A percentile compares a stretch with the other conserved stretches of the same genome.
Evolutionary conservation across 2,888 invertebrate genomes (phyloP).

Genomic region (Athalia circularis): DNA sequence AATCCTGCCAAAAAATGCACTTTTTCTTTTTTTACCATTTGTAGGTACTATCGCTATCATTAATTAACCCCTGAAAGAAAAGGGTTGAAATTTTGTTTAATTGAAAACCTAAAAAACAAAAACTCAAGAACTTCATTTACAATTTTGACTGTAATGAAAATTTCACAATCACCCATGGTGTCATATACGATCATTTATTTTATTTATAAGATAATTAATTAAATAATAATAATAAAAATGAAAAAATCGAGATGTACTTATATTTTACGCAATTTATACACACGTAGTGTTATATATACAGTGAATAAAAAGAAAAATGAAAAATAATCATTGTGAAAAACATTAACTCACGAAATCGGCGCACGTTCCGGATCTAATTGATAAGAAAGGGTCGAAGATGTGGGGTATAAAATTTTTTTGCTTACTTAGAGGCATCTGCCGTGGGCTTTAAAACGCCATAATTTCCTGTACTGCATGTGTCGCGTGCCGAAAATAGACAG

Average conservation of each 20-base stretch:
- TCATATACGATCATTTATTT: too few relatives aligned
- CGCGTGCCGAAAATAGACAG: conserved; percentile 68
- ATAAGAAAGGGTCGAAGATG: neutral
- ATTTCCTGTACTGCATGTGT: conserved; percentile 61
- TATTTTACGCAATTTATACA: neutral
- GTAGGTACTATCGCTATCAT: neutral
- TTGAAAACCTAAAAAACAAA: conserved; percentile 49
- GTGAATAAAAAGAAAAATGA: neutral
- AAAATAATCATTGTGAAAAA: too few relatives aligned
- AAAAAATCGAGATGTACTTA: too few relatives aligned
- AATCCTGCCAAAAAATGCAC: conserved; percentile 9
- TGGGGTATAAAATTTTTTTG: conserved; percentile 20
- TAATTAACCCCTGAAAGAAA: too few relatives aligned
- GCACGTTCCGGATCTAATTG: neutral
- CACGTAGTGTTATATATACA: neutral
- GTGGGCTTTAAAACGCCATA: conserved; percentile 37
- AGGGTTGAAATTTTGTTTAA: too few relatives aligned
- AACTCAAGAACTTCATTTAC: conserved; percentile 58
- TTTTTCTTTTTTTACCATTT: neutral
- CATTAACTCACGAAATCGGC: neutral
- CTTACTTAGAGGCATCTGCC: conserved; percentile 44
- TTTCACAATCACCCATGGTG: too few relatives aligned
- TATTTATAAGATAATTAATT: too few relatives aligned
- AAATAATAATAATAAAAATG: too few relatives aligned
- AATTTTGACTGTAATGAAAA: too few relatives aligned